These are phyloP conservation scores for Microchirus variegatus DNA, from an alignment of 2,797 vertebrate species.

Conservation along the genomic window DNA sequence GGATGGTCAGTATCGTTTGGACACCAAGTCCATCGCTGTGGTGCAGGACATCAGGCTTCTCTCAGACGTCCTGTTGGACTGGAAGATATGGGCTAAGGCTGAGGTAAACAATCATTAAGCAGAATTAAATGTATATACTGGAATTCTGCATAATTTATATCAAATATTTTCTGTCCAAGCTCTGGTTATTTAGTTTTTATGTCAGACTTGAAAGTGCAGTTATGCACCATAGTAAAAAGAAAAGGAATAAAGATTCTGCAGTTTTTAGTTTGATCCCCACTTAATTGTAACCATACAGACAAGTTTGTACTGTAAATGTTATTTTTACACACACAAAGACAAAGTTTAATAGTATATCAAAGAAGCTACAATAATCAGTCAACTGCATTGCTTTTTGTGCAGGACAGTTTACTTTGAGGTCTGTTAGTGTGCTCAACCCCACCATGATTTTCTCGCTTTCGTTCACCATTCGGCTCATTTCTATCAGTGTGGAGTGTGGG, in stretches of 20 bases:
- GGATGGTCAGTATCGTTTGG: conserved; percentile 86
- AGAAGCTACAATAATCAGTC: conserved; percentile 3
- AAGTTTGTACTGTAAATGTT: background rate
- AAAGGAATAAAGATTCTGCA: no score
- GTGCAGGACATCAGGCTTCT: conserved; percentile 91
- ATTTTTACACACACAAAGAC: background rate
- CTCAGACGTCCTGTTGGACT: conserved; percentile 92
- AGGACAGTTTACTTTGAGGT: background rate
- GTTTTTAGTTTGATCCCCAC: no score
- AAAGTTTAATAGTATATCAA: background rate
- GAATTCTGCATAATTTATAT: background rate
- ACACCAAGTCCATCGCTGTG: conserved; percentile 86
- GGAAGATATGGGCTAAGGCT: conserved; percentile 98
- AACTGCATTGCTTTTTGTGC: background rate
- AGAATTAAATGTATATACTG: background rate
- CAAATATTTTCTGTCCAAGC: background rate
- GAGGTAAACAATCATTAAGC: conserved; percentile 81
- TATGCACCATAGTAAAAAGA: background rate
- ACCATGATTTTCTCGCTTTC: background rate
- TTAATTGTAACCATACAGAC: no score
- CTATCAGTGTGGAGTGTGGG: conserved; percentile 92
- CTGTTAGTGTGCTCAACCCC: background rate
- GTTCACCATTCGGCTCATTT: conserved; percentile 13
- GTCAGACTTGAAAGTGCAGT: background rate
- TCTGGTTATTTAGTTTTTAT: background rate